A percentile compares a stretch with the other conserved stretches of the same genome.
Evolutionary conservation across 1,140 invertebrate genomes (phyloP).

Genomic region (Luehdorfia chinensis): DNA sequence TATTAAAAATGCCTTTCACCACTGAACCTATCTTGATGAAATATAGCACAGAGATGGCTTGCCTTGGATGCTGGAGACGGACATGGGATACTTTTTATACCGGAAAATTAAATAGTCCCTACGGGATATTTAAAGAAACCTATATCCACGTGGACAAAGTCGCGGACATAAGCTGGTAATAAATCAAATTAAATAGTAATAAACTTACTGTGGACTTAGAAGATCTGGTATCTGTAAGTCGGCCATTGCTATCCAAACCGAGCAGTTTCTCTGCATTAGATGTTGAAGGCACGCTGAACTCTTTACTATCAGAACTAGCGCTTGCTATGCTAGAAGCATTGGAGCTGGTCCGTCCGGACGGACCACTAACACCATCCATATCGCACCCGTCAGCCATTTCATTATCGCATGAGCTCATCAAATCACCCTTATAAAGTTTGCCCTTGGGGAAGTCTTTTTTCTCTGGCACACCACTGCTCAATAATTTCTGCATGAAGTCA

Average conservation of each 20-base stretch:
- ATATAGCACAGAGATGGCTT: too few relatives aligned
- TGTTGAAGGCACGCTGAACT: slow-evolving; percentile 60
- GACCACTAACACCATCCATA: slow-evolving; percentile 37
- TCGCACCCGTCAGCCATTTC: slow-evolving; percentile 34
- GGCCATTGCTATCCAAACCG: slow-evolving; percentile 44
- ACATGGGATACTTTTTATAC: too few relatives aligned
- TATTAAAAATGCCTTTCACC: too few relatives aligned
- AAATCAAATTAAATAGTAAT: too few relatives aligned
- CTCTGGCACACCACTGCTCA: slow-evolving; percentile 51
- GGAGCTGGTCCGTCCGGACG: slow-evolving; percentile 45
- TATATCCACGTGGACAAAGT: too few relatives aligned
- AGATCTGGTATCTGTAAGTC: slow-evolving; percentile 33
- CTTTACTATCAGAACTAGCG: slow-evolving; percentile 51
- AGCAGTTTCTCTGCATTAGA: slow-evolving; percentile 63
- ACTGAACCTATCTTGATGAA: too few relatives aligned
- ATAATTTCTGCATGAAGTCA: slow-evolving; percentile 63
- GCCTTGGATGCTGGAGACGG: too few relatives aligned
- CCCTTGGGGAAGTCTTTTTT: slow-evolving; percentile 65
- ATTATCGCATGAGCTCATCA: slow-evolving; percentile 40
- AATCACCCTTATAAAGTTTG: slow-evolving; percentile 58
- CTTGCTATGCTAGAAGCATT: slow-evolving; percentile 57
- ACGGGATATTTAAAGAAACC: too few relatives aligned
- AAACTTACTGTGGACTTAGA: too few relatives aligned
- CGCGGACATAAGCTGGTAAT: too few relatives aligned
- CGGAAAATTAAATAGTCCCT: too few relatives aligned